These are phyloP conservation scores for Gephyroberyx darwinii DNA, from an alignment of 2,797 vertebrate genomes.

Conservation along the genomic window DNA sequence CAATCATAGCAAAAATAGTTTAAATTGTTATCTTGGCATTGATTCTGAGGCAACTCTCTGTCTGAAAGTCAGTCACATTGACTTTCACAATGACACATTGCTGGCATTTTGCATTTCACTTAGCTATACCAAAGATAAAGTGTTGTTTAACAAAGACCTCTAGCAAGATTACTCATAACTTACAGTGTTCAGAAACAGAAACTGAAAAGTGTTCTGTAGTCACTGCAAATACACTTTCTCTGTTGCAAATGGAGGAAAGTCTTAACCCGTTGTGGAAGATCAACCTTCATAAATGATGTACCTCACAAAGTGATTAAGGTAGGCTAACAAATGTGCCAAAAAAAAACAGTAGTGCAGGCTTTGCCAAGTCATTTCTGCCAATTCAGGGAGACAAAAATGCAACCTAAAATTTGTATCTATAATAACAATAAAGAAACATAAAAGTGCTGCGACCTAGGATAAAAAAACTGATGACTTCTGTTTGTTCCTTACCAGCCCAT, in stretches of 20 bases:
- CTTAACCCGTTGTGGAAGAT: constrained; percentile 5
- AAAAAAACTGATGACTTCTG: constrained; percentile 61
- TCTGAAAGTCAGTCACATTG: constrained; percentile 38
- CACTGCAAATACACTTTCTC: neutral
- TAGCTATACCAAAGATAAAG: constrained; percentile 49
- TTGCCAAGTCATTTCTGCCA: constrained; percentile 4
- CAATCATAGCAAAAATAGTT: constrained; percentile 72
- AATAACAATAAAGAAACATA: constrained; percentile 40
- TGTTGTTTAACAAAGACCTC: constrained; percentile 50
- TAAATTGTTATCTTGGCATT: constrained; percentile 62
- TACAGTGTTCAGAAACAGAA: constrained; percentile 15
- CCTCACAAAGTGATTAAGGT: no score
- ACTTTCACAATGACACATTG: constrained; percentile 21
- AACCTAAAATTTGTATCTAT: constrained; percentile 35
- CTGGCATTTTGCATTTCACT: constrained; percentile 68
- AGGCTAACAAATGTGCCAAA: no score
- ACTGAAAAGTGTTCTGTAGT: neutral
- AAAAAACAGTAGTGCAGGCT: neutral
- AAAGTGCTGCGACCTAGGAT: constrained; percentile 50
- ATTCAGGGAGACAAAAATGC: constrained; percentile 30
- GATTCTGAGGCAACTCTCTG: constrained; percentile 54
- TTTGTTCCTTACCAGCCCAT: constrained; percentile 23
- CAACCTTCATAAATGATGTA: no score
- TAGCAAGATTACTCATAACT: constrained; percentile 4
- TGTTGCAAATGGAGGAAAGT: neutral